Evolutionary conservation across 1,140 invertebrate species (phyloP).

Genomic region (Microplitis mediator): DNA sequence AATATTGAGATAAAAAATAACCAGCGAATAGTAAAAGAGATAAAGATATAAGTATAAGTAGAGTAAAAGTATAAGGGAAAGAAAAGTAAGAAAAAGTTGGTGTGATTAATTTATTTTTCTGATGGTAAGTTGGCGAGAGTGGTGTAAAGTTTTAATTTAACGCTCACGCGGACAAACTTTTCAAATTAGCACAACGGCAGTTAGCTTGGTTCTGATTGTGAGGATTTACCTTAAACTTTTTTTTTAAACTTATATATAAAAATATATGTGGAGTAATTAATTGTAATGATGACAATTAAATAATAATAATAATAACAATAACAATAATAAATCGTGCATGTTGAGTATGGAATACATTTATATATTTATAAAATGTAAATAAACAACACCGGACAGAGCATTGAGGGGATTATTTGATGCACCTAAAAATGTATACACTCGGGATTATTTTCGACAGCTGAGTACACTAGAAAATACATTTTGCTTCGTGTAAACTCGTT

Average conservation of each 20-base stretch:
- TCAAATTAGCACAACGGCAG: background rate
- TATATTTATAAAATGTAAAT: too few species aligned
- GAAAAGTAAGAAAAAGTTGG: background rate
- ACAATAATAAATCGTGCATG: too few species aligned
- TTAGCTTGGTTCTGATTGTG: background rate
- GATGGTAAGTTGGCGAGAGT: background rate
- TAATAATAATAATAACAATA: too few species aligned
- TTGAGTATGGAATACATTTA: too few species aligned
- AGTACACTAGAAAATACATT: background rate
- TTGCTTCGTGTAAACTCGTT: background rate
- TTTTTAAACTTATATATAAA: background rate
- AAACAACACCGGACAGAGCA: too few species aligned
- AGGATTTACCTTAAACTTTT: background rate
- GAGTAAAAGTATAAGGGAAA: too few species aligned
- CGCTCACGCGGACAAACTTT: slow-evolving; percentile 1
- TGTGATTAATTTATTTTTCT: slow-evolving; percentile 10
- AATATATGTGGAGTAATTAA: too few species aligned
- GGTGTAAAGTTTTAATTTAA: slow-evolving; percentile 5
- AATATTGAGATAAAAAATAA: too few species aligned
- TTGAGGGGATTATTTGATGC: background rate
- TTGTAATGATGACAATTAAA: too few species aligned
- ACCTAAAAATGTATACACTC: background rate
- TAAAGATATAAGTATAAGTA: too few species aligned
- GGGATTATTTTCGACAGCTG: slow-evolving; percentile 2
- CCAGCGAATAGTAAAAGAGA: background rate